Conservation (phyloP, 2,888 invertebrate genomes). For the Tribolium freemani region DNA sequence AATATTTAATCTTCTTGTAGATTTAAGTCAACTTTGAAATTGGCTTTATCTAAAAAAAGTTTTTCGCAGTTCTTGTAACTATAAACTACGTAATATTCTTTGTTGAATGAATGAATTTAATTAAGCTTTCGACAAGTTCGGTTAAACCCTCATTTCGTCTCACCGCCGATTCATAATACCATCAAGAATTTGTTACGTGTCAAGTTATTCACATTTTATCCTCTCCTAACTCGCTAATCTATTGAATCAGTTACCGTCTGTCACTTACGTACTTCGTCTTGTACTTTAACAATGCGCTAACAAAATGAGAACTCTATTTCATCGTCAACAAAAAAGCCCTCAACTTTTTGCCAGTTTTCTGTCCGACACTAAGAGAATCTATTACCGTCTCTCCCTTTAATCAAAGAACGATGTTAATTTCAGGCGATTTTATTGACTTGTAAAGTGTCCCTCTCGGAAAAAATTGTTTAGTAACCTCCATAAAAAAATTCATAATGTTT, state of each 20-base stretch:
- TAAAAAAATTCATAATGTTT: slow-evolving; percentile 37
- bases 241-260: slow-evolving; percentile 22
- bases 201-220: slow-evolving; percentile 20
- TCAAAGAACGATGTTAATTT: slow-evolving; percentile 3
- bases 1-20: too few species aligned
- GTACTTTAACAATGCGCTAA: slow-evolving; percentile 10
- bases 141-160: background rate
- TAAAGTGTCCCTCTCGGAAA: background rate
- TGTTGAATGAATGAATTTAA: too few species aligned
- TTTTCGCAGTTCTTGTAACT: too few species aligned
- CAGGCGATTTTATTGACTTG: slow-evolving; percentile 10
- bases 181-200: slow-evolving; percentile 21
- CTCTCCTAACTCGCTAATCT: slow-evolving; percentile 11
- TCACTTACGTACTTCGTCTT: slow-evolving; percentile 25
- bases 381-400: background rate
- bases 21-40: too few species aligned
- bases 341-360: background rate
- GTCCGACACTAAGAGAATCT: background rate
- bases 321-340: slow-evolving; percentile 3
- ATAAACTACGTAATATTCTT: too few species aligned
- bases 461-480: slow-evolving; percentile 22
- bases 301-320: background rate
- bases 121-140: too few species aligned
- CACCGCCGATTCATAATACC: slow-evolving; percentile 16
- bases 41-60: too few species aligned